phyloP scores from a whole-genome alignment of 2,113 vertebrate species.

The Notothenia rossii region DNA sequence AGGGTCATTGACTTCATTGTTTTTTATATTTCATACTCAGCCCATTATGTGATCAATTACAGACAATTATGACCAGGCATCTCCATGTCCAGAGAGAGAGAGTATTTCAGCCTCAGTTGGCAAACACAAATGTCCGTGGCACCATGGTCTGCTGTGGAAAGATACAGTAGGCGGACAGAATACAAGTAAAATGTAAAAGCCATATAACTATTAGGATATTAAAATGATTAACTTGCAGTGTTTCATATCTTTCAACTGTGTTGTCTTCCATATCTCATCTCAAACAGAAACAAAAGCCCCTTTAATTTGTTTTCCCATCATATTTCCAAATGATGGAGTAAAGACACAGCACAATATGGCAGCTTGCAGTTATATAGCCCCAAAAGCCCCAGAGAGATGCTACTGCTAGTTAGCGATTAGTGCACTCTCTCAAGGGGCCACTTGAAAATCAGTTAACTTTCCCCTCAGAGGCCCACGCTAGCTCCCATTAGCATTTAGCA shows the following conservation, averaged over 20 bases:
- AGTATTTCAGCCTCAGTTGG: conserved; percentile 91
- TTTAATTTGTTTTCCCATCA: neutral
- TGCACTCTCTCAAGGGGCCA: conserved; percentile 56
- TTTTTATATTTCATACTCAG: neutral
- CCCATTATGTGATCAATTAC: neutral
- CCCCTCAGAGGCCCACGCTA: conserved; percentile 65
- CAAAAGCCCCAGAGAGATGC: conserved; percentile 45
- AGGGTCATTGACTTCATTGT: neutral
- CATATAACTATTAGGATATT: neutral
- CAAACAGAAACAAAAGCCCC: neutral
- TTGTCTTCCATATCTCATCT: neutral
- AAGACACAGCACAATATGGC: neutral
- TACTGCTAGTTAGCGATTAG: conserved; percentile 62
- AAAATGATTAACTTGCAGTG: neutral
- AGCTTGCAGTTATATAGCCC: neutral
- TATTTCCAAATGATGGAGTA: neutral
- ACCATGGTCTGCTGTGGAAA: conserved; percentile 89
- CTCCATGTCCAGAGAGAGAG: conserved; percentile 8
- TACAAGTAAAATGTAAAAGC: conserved; percentile 10
- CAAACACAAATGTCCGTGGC: conserved; percentile 95
- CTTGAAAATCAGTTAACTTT: conserved; percentile 79
- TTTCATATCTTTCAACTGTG: neutral
- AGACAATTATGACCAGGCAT: neutral
- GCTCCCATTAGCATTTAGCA: conserved; percentile 73
- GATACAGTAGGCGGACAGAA: conserved; percentile 29